Conservation (phyloP, 2,113 vertebrate genomes). For the Oenanthe oenanthe region DNA sequence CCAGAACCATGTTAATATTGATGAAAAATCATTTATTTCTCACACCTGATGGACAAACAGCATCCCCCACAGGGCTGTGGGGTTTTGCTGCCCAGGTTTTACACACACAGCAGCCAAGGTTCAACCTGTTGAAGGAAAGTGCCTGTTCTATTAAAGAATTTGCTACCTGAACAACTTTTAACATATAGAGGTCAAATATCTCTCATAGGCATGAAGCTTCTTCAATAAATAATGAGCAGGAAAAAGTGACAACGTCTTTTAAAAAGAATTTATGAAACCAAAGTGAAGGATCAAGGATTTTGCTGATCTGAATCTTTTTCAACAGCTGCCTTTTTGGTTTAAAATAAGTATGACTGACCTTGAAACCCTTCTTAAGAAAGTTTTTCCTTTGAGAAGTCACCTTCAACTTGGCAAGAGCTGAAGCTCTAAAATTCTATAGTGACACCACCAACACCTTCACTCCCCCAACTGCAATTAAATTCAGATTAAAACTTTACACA, state of each 20-base stretch:
- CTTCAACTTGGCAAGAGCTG: neutral
- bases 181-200: neutral
- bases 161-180: neutral
- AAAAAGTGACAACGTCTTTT: neutral
- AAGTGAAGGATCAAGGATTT: neutral
- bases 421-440: neutral
- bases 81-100: neutral
- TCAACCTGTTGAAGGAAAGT: neutral
- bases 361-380: neutral
- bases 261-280: neutral
- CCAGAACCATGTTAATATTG: neutral
- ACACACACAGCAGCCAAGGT: neutral
- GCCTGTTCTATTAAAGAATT: neutral
- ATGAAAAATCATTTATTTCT: neutral
- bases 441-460: constrained; percentile 20
- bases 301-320: constrained; percentile 15
- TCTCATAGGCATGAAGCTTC: neutral
- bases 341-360: neutral
- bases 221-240: constrained; percentile 12
- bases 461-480: constrained; percentile 27
- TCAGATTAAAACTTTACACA: constrained; percentile 35
- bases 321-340: neutral
- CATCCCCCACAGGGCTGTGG: neutral
- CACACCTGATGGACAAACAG: neutral
- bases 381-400: constrained; percentile 15